Conservation (phyloP, 1,140 invertebrate genomes). For the Charaxes varanes region DNA sequence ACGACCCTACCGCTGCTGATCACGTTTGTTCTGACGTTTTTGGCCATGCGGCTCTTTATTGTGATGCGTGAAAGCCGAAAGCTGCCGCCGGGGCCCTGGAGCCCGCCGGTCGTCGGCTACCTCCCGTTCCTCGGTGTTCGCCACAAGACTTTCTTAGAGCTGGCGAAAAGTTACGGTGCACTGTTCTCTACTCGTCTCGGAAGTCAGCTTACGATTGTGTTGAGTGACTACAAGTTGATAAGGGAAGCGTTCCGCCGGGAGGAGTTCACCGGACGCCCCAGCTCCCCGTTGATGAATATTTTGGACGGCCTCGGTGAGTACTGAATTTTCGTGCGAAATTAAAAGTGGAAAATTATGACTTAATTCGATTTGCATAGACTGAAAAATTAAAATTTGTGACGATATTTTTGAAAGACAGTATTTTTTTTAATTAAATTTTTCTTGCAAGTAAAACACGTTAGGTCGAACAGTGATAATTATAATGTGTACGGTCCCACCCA, state of each 20-base stretch:
- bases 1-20: constrained; percentile 69
- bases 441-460: too few relatives aligned
- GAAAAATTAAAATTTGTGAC: too few relatives aligned
- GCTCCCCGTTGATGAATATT: constrained; percentile 88
- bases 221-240: constrained; percentile 89
- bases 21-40: constrained; percentile 55
- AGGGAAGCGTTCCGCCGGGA: constrained; percentile 88
- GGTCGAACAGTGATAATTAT: too few relatives aligned
- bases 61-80: constrained; percentile 73
- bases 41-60: constrained; percentile 75
- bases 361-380: too few relatives aligned
- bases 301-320: constrained; percentile 91
- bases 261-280: constrained; percentile 90
- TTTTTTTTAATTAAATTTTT: too few relatives aligned
- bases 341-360: too few relatives aligned
- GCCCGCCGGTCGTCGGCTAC: constrained; percentile 87
- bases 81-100: constrained; percentile 90
- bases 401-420: too few relatives aligned
- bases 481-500: too few relatives aligned
- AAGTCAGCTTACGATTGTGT: constrained; percentile 86
- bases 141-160: constrained; percentile 84
- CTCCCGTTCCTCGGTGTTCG: constrained; percentile 86
- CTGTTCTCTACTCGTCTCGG: constrained; percentile 89
- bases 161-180: constrained; percentile 85
- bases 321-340: neutral